Evolutionary conservation across 2,797 vertebrate species (phyloP).

Genomic region (Halcyon badia): DNA sequence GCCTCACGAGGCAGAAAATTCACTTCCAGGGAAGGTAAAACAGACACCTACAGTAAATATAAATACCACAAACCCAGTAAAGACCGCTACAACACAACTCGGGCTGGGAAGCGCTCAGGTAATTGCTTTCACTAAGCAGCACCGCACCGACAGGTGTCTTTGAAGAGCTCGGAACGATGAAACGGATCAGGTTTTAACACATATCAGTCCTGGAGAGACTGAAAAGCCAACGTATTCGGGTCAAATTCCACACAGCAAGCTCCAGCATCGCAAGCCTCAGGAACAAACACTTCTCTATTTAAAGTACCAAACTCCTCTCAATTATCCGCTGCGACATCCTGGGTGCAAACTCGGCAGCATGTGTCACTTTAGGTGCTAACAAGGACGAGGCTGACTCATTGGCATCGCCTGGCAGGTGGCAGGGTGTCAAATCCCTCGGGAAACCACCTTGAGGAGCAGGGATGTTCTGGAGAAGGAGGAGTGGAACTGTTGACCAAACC

Average conservation of each 20-base stretch:
- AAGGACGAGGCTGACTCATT: background rate
- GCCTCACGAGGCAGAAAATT: background rate
- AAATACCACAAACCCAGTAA: background rate
- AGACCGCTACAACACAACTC: background rate
- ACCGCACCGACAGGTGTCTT: background rate
- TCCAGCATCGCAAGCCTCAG: background rate
- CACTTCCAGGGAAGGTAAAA: background rate
- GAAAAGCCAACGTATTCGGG: slow-evolving; percentile 50
- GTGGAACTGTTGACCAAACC: background rate
- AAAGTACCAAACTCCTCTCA: slow-evolving; percentile 33
- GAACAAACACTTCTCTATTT: slow-evolving; percentile 70
- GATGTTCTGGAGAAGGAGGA: background rate
- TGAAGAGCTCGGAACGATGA: background rate
- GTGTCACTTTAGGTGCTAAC: background rate
- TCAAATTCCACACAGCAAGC: slow-evolving; percentile 37
- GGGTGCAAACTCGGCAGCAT: background rate
- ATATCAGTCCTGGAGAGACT: background rate
- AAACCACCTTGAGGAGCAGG: background rate
- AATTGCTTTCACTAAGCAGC: background rate
- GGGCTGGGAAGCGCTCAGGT: background rate
- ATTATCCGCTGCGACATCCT: background rate
- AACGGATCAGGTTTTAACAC: slow-evolving; percentile 7
- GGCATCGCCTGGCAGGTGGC: background rate
- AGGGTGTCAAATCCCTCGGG: background rate
- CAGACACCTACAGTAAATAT: background rate